These are phyloP conservation scores for Sepioteuthis lessoniana DNA, from an alignment of 2,888 invertebrate genomes.

Conservation along the genomic window DNA sequence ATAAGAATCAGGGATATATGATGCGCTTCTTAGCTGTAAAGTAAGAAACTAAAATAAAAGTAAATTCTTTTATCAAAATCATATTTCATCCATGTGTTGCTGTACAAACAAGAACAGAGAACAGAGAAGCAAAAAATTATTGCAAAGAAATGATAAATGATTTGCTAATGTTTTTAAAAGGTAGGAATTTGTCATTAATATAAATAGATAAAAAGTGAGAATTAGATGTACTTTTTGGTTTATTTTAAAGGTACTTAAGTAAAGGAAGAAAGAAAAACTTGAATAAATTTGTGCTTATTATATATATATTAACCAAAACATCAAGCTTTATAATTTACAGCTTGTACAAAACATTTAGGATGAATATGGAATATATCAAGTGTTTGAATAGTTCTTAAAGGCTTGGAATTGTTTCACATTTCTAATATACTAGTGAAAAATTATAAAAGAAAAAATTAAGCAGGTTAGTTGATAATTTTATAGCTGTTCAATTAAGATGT, in stretches of 20 bases:
- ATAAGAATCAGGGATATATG: not conserved
- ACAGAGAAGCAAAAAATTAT: not conserved
- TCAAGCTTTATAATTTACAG: not conserved
- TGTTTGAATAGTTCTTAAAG: not conserved
- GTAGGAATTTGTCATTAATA: not conserved
- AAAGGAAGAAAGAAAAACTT: not conserved
- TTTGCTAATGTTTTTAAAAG: not conserved
- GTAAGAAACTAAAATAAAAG: not conserved
- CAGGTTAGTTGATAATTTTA: too few relatives aligned
- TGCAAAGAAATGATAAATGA: not conserved
- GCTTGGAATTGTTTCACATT: too few relatives aligned
- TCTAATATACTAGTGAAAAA: too few relatives aligned
- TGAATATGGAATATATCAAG: not conserved
- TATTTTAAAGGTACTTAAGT: too few relatives aligned
- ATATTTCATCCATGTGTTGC: not conserved
- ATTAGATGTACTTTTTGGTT: not conserved
- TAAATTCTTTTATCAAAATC: not conserved
- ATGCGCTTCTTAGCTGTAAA: not conserved
- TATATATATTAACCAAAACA: not conserved
- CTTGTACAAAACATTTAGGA: not conserved
- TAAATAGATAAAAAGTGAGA: not conserved
- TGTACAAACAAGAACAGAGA: not conserved
- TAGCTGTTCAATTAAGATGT: too few relatives aligned
- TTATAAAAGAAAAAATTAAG: too few relatives aligned
- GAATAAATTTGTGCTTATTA: not conserved